These are phyloP conservation scores for Watsonalla binaria DNA, from an alignment of 2,888 invertebrate genomes.

Conservation along the genomic window DNA sequence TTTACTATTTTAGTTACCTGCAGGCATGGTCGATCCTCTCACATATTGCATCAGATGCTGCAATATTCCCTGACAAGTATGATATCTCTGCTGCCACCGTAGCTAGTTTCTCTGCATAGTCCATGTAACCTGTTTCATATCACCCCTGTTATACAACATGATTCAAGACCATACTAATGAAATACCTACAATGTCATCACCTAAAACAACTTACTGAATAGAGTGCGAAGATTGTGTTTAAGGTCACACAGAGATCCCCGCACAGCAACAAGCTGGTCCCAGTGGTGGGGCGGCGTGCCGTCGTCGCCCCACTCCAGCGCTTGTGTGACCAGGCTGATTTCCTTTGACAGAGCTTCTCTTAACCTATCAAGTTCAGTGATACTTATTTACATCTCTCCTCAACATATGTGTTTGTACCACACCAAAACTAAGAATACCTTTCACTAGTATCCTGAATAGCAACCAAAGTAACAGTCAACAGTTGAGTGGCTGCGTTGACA, in stretches of 20 bases:
- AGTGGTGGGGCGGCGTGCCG: conserved; percentile 68
- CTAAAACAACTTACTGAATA: conserved; percentile 48
- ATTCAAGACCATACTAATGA: too few species aligned
- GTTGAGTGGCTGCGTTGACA: conserved; percentile 75
- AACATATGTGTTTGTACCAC: neutral
- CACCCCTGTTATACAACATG: too few species aligned
- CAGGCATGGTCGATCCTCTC: conserved; percentile 70
- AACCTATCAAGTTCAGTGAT: conserved; percentile 35
- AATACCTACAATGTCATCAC: neutral
- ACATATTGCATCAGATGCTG: conserved; percentile 74
- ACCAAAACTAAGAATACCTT: conserved; percentile 42
- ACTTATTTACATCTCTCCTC: neutral
- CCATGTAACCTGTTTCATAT: conserved; percentile 63
- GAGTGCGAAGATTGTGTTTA: conserved; percentile 58
- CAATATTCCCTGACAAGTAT: conserved; percentile 72
- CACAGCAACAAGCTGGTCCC: conserved; percentile 68
- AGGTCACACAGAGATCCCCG: conserved; percentile 63
- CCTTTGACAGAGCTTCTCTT: conserved; percentile 57
- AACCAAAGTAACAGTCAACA: conserved; percentile 73
- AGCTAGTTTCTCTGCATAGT: conserved; percentile 76
- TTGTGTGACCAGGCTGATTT: conserved; percentile 66
- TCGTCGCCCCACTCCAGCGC: conserved; percentile 71
- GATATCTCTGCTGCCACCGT: conserved; percentile 76
- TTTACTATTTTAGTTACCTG: conserved; percentile 45
- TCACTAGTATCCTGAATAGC: conserved; percentile 76